These are phyloP conservation scores for Sandelia bainsii DNA, from an alignment of 2,797 vertebrate genomes.

Conservation along the genomic window DNA sequence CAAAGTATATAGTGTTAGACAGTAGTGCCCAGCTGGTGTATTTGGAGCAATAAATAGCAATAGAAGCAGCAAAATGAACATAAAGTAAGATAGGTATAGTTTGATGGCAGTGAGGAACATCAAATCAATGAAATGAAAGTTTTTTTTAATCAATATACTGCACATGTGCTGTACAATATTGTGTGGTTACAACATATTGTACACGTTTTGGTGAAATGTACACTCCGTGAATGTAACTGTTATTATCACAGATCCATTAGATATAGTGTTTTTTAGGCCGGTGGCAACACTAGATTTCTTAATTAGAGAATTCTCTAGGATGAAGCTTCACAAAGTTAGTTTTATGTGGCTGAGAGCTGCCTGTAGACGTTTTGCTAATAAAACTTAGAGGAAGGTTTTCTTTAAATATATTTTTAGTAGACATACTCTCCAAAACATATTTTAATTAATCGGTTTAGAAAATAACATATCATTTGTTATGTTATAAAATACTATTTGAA, in stretches of 20 bases:
- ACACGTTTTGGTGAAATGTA: not conserved
- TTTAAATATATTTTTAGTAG: no score
- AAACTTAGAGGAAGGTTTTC: not conserved
- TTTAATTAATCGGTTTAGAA: no score
- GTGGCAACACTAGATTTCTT: slow-evolving; percentile 1
- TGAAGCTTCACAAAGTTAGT: not conserved
- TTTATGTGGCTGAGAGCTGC: not conserved
- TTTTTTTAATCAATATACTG: not conserved
- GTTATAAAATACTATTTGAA: no score
- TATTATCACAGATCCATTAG: not conserved
- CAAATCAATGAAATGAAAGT: not conserved
- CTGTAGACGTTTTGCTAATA: not conserved
- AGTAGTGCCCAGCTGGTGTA: slow-evolving; percentile 12
- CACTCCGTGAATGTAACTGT: not conserved
- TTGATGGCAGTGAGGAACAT: not conserved
- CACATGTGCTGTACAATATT: not conserved
- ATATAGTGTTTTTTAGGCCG: slow-evolving; percentile 3
- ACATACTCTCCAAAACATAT: no score
- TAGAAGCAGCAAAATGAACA: slow-evolving; percentile 1
- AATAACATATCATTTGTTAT: no score
- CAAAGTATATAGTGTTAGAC: not conserved
- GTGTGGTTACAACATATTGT: not conserved
- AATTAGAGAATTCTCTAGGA: not conserved
- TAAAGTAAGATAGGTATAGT: not conserved
- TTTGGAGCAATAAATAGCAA: slow-evolving; percentile 9